Percentiles rank a stretch among this genome's conserved stretches.
These are phyloP conservation scores for Onychorhynchus coronatus DNA, from an alignment of 2,113 vertebrate genomes.

Conservation along the genomic window DNA sequence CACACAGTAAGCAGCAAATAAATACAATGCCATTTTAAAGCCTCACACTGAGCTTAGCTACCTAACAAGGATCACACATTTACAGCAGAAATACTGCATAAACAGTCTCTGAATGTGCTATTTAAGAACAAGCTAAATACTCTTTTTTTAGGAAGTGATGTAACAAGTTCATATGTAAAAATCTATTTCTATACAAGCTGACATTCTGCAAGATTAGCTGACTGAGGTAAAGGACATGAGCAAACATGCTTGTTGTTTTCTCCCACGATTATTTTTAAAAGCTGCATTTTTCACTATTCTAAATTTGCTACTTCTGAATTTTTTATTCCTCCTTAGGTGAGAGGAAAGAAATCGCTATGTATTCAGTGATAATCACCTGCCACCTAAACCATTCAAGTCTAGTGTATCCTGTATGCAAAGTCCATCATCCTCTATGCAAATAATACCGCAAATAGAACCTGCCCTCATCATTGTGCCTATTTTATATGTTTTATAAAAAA, in stretches of 20 bases:
- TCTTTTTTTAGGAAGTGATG: constrained; percentile 64
- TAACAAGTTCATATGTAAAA: constrained; percentile 68
- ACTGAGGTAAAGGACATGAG: constrained; percentile 53
- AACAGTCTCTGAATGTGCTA: constrained; percentile 28
- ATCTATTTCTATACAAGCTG: constrained; percentile 63
- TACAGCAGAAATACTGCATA: constrained; percentile 43
- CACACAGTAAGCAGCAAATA: background rate
- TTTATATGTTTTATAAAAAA: background rate
- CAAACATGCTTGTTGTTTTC: constrained; percentile 50
- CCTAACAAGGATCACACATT: constrained; percentile 11
- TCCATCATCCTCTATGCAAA: background rate
- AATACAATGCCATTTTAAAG: background rate
- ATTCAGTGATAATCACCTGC: background rate
- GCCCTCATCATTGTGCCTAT: background rate
- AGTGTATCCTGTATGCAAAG: background rate
- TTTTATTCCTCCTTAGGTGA: background rate
- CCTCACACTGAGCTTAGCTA: background rate
- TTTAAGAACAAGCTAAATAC: constrained; percentile 52
- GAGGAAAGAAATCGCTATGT: background rate
- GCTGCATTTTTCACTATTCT: background rate
- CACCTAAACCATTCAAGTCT: background rate
- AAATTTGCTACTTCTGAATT: constrained; percentile 16
- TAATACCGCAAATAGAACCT: background rate
- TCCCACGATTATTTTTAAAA: constrained; percentile 48
- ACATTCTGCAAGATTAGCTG: constrained; percentile 58